Base-by-base conservation (phyloP, 1,140 invertebrate species). In the Ceratina calcarata region DNA sequence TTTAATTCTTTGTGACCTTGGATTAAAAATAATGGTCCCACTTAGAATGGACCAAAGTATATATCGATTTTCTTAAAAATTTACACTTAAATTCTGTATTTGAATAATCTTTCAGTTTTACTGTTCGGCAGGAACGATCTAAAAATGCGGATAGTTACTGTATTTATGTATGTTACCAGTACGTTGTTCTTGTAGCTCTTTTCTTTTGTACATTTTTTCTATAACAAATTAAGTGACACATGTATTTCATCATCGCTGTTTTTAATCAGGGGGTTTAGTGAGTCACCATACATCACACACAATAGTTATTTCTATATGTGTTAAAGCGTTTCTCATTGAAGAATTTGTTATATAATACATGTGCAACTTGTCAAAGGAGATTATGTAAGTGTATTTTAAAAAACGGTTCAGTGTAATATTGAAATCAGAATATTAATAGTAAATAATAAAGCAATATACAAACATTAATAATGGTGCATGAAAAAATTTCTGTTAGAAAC, bases 231-330 rank as follows among this genome's bases (percentile, higher is more conserved):
- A 55, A 69, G 37, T 64, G 20, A 37, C 8, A 81, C 22, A 68
- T 45, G 20, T 72, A 72, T 13, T 51, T 10, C 13, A 22, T 75
- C 53, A n/a, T 15, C 58, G 16, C 24, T 37, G 32, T 61, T 75
- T 84, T 67, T 62, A 84, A 65, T 7, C 65, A 60, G 49, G 20
- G 57, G 64, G 80, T 57, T 20, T 68, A 80, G 66, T 62, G 67
- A 80, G 60, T n/a, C 72, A 72, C 37, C 67, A 24, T 80, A 72
- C 53, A 67, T 69, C 22, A 20, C 24, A 64, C 22, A 20, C 24
- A 64, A 15, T 37, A 60, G 72, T 45, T 74, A 74, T 12, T 66
- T 72, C 68, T 81, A 22, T 64, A 62, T 74, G 20, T 78, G 64
- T 74, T 64, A 51, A 66, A 64, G 58, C 37, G 53, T 77, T 16